Percentiles rank a stretch among this genome's conserved stretches.
These are phyloP conservation scores for Dasysyrphus tricinctus DNA, from an alignment of 2,888 invertebrate genomes.

Conservation along the genomic window DNA sequence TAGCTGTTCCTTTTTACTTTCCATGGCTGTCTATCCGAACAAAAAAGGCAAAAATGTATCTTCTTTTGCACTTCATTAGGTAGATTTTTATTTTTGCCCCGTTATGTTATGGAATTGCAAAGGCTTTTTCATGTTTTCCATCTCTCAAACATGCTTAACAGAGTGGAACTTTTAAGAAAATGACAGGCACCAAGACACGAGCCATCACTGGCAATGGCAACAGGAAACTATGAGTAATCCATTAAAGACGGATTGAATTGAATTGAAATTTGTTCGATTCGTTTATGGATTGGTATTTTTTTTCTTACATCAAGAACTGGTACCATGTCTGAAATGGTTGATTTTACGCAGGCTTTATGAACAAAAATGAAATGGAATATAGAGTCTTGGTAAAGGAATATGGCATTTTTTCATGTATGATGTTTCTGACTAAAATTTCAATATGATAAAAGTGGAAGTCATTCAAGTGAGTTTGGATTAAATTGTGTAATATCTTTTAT, in stretches of 20 bases:
- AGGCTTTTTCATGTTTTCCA: conserved; percentile 7
- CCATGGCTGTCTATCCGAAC: conserved; percentile 13
- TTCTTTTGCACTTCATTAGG: conserved; percentile 38
- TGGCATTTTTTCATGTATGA: background rate
- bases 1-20: background rate
- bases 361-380: background rate
- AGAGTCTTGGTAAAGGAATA: background rate
- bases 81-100: conserved; percentile 40
- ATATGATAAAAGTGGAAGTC: background rate
- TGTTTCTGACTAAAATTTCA: background rate
- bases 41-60: background rate
- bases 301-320: too few species aligned
- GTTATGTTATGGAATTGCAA: conserved; percentile 34
- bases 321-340: background rate
- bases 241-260: conserved; percentile 30
- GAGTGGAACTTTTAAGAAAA: conserved; percentile 41
- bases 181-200: conserved; percentile 4
- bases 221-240: conserved; percentile 19
- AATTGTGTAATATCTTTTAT: background rate
- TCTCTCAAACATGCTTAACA: conserved; percentile 24
- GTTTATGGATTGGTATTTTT: conserved; percentile 34
- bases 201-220: background rate
- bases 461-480: background rate
- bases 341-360: background rate
- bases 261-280: conserved; percentile 34